Conservation (phyloP, 2,113 vertebrate genomes). For the Manacus vitellinus region DNA sequence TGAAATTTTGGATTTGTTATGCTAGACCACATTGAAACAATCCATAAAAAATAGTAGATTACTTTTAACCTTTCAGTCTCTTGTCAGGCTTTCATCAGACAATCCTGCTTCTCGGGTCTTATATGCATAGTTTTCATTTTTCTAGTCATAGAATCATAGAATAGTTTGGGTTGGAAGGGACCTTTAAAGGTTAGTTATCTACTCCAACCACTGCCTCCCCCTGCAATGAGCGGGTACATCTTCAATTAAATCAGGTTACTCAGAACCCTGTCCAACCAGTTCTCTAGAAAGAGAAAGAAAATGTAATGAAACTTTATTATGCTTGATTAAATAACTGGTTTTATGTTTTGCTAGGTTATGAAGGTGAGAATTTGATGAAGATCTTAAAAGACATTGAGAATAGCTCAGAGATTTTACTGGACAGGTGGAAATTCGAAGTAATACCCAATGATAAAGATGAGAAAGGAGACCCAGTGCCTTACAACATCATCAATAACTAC, state of each 20-base stretch:
- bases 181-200: background rate
- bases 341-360: slow-evolving; percentile 84
- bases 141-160: background rate
- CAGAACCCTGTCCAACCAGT: background rate
- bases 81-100: background rate
- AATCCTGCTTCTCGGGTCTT: background rate
- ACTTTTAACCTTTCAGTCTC: background rate
- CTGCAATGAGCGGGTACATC: background rate
- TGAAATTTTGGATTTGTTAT: background rate
- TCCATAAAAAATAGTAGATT: background rate
- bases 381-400: slow-evolving; percentile 94
- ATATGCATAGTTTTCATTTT: background rate
- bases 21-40: background rate
- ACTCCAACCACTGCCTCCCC: background rate
- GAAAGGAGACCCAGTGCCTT: slow-evolving; percentile 92
- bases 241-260: background rate
- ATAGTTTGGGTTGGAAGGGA: background rate
- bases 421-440: slow-evolving; percentile 83
- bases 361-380: slow-evolving; percentile 92
- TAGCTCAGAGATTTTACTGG: slow-evolving; percentile 85
- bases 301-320: background rate
- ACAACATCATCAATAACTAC: slow-evolving; percentile 95
- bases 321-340: background rate
- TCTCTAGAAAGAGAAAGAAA: background rate
- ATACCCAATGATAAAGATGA: slow-evolving; percentile 90